Evolutionary conservation across 2,113 vertebrate genomes (phyloP).

Genomic region (Procavia capensis): DNA sequence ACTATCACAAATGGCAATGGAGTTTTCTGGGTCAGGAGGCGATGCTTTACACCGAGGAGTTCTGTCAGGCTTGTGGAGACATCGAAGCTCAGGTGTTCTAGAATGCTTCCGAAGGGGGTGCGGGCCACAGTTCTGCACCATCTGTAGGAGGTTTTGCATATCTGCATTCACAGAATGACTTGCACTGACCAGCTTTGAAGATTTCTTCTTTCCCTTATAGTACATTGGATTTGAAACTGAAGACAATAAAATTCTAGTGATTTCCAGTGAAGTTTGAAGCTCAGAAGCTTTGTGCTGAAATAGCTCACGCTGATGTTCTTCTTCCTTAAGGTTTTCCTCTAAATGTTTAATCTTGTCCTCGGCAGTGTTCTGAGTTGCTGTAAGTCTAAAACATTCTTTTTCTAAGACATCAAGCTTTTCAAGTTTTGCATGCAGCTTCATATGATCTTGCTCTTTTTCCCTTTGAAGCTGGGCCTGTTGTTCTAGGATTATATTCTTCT

Average conservation of each 20-base stretch:
- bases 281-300: slow-evolving; percentile 92
- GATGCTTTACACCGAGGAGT: not conserved
- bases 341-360: slow-evolving; percentile 93
- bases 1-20: slow-evolving; percentile 79
- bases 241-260: slow-evolving; percentile 86
- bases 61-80: slow-evolving; percentile 41
- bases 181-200: slow-evolving; percentile 88
- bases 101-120: slow-evolving; percentile 73
- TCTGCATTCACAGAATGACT: slow-evolving; percentile 92
- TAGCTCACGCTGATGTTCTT: slow-evolving; percentile 91
- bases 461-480: slow-evolving; percentile 90
- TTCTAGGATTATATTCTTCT: slow-evolving; percentile 87
- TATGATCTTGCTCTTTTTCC: slow-evolving; percentile 85
- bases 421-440: slow-evolving; percentile 87
- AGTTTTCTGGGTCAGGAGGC: slow-evolving; percentile 59
- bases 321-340: slow-evolving; percentile 91
- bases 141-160: slow-evolving; percentile 90
- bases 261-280: slow-evolving; percentile 92
- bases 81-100: slow-evolving; percentile 36
- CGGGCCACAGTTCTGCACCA: slow-evolving; percentile 89
- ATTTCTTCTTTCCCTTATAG: slow-evolving; percentile 86
- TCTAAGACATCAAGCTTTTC: slow-evolving; percentile 94
- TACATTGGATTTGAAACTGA: slow-evolving; percentile 82
- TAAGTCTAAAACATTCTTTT: slow-evolving; percentile 91
- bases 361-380: slow-evolving; percentile 90